phyloP scores from a whole-genome alignment of 2,797 vertebrate species.

The Streptopelia turtur region DNA sequence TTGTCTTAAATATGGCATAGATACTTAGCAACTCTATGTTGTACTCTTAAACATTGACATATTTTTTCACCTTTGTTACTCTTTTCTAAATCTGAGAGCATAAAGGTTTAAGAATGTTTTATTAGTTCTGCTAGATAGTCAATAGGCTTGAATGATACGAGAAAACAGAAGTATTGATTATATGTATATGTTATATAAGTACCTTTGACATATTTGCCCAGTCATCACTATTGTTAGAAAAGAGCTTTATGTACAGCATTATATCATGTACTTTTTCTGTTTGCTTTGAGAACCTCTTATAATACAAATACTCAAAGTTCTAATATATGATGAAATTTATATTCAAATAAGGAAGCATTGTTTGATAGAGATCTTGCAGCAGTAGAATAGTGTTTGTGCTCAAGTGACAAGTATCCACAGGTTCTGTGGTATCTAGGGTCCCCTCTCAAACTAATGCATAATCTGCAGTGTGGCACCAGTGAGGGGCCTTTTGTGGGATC shows the following conservation, averaged over 20 bases:
- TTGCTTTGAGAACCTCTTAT: neutral
- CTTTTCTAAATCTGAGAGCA: neutral
- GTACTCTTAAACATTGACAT: neutral
- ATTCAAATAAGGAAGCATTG: neutral
- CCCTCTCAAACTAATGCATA: neutral
- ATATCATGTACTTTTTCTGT: neutral
- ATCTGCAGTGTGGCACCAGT: neutral
- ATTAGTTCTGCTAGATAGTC: neutral
- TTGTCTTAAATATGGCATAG: neutral
- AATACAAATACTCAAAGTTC: neutral
- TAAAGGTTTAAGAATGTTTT: neutral
- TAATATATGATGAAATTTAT: neutral
- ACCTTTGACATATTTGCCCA: neutral
- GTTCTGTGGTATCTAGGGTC: neutral
- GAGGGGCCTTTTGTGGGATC: neutral
- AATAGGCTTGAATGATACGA: neutral
- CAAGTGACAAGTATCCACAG: neutral
- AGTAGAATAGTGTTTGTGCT: neutral
- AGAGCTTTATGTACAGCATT: neutral
- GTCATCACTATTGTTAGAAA: neutral
- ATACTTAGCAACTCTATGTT: neutral
- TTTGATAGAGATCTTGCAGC: neutral
- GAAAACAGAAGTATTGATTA: neutral
- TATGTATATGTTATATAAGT: neutral
- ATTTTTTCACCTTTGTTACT: neutral